Conservation (phyloP, 30 jellyfish, hydroid and myxozoan species). For the Mastigias papua region DNA sequence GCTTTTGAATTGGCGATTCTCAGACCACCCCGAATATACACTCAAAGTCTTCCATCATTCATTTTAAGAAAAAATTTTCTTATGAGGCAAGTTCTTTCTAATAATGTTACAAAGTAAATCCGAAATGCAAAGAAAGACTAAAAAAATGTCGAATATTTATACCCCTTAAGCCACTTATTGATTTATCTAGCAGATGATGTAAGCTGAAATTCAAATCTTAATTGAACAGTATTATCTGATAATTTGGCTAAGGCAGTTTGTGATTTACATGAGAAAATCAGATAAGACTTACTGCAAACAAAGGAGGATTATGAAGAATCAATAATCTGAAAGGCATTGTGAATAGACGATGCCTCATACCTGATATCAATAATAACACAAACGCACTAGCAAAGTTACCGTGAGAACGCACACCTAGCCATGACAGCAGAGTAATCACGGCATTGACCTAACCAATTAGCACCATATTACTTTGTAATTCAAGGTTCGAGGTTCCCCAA, state of each 20-base stretch:
- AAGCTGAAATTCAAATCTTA: background rate
- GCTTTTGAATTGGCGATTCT: too few species aligned
- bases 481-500: background rate
- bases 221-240: constrained; percentile 7
- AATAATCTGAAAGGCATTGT: background rate
- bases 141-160: background rate
- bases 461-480: background rate
- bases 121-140: background rate
- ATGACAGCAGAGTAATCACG: background rate
- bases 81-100: background rate
- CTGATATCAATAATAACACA: background rate
- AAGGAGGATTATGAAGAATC: constrained; percentile 1
- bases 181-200: background rate
- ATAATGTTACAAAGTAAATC: background rate
- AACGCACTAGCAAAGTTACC: background rate
- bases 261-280: constrained; percentile 21
- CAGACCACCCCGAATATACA: too few species aligned
- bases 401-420: background rate
- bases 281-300: constrained; percentile 11
- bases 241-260: constrained; percentile 22
- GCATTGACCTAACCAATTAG: background rate
- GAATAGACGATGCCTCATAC: background rate
- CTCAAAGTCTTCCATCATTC: too few species aligned
- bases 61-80: too few species aligned
- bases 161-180: constrained; percentile 12